phyloP scores from a whole-genome alignment of 1,140 invertebrate species.

The Anastrepha ludens region DNA sequence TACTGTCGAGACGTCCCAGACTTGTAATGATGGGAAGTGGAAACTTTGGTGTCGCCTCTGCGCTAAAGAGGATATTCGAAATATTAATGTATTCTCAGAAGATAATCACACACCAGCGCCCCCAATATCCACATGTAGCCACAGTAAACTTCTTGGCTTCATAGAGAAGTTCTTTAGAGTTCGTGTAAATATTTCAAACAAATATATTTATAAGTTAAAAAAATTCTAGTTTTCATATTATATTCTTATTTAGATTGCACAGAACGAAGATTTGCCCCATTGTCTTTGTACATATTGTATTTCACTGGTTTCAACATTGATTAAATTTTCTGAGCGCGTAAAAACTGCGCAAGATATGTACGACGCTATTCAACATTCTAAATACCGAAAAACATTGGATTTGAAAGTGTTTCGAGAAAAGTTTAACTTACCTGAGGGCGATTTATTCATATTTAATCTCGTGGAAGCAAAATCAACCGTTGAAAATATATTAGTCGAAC shows the following conservation, averaged over 20 bases:
- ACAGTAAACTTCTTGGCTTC: conserved; percentile 60
- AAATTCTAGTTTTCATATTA: too few relatives aligned
- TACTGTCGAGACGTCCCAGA: background rate
- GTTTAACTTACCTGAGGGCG: conserved; percentile 26
- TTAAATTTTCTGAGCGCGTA: conserved; percentile 66
- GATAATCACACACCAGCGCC: conserved; percentile 22
- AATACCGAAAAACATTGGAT: background rate
- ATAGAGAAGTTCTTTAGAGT: conserved; percentile 69
- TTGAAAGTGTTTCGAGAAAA: conserved; percentile 19
- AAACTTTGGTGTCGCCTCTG: conserved; percentile 69
- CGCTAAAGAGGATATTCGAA: conserved; percentile 66
- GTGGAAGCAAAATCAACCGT: conserved; percentile 16
- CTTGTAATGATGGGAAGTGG: conserved; percentile 58
- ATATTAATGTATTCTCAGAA: conserved; percentile 65
- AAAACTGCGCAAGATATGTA: conserved; percentile 66
- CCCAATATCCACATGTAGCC: background rate
- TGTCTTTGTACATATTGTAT: conserved; percentile 67
- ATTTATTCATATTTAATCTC: background rate
- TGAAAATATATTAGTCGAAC: background rate
- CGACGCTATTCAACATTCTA: conserved; percentile 59
- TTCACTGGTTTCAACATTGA: conserved; percentile 62
- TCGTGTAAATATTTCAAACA: conserved; percentile 60
- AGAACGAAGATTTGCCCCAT: conserved; percentile 64
- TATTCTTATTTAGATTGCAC: conserved; percentile 59
- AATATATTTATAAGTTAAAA: background rate